Base-by-base conservation (phyloP, 2,113 vertebrate genomes). In the Cololabis saira region DNA sequence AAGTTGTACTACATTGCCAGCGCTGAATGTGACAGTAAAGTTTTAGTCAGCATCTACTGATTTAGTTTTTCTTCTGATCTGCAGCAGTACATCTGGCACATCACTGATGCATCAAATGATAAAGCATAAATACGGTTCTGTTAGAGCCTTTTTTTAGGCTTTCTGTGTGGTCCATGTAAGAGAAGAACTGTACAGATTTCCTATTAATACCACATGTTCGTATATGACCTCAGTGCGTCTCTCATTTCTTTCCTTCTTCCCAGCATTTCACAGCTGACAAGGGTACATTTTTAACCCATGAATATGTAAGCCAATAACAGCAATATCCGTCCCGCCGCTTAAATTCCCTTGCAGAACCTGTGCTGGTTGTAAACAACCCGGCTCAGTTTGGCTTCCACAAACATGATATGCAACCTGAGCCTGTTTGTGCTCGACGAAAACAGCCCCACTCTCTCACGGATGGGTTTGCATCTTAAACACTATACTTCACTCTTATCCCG, bases 341-440 rank as follows among this genome's bases (percentile, higher is more conserved):
- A 71, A 68, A 74, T 71, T 71, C 71, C 74, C 50, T 52, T 13
- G 37, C 51, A 75, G 30, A 77, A 77, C 71, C 64, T 77, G 64
- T 21, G n/a, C 67, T 67, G 69, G 74, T 80, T 77, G 74, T 81
- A 84, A 83, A 87, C 87, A 89, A 70, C 24, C 17, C 45, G 50
- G 61, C 60, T 85, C 63, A 87, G 71, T 49, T 53, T 57, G 59
- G 76, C 70, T 78, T 71, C 61, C 65, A 74, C 78, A 87, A 86
- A 89, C 78, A 81, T n/a, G 63, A 83, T 71, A 71, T 79, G 86
- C 47, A 85, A 86, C 81, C 60, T 79, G 80, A 91, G 72, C 72
- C 71, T 50, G 27, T 71, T 74, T 57, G 62, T 60, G 78, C 74
- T 81, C 69, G 81, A 76, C 12, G 0, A 86, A 88, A 88, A 81